Evolutionary conservation across 2,888 invertebrate genomes (phyloP).

Genomic region (Diogma glabrata): DNA sequence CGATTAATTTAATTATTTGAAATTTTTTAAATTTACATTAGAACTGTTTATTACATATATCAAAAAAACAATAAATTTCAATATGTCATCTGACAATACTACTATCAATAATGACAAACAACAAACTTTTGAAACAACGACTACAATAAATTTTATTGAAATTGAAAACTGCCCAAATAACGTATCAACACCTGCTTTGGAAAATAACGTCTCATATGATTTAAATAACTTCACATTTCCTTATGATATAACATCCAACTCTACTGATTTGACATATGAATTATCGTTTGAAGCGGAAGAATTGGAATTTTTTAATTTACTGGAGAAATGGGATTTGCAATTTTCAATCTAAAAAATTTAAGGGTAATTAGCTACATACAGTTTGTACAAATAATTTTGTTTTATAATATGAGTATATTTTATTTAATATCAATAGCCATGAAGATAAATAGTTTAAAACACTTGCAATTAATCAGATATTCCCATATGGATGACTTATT

Average conservation of each 20-base stretch:
- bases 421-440: no score
- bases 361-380: no score
- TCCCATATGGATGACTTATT: no score
- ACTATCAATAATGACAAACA: background rate
- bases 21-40: no score
- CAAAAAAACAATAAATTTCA: no score
- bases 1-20: background rate
- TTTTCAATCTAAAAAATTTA: background rate
- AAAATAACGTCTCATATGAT: background rate
- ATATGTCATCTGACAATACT: background rate
- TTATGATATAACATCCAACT: background rate
- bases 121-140: background rate
- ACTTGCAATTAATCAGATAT: no score
- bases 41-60: no score
- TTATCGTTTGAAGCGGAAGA: background rate
- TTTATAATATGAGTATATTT: no score
- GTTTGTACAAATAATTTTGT: no score
- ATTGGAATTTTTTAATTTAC: background rate
- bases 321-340: background rate
- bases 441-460: no score
- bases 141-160: background rate
- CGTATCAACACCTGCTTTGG: background rate
- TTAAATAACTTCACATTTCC: background rate
- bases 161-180: background rate
- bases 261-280: no score